Conservation (phyloP, 2,888 invertebrate genomes). For the Dicyrtomina minuta region DNA sequence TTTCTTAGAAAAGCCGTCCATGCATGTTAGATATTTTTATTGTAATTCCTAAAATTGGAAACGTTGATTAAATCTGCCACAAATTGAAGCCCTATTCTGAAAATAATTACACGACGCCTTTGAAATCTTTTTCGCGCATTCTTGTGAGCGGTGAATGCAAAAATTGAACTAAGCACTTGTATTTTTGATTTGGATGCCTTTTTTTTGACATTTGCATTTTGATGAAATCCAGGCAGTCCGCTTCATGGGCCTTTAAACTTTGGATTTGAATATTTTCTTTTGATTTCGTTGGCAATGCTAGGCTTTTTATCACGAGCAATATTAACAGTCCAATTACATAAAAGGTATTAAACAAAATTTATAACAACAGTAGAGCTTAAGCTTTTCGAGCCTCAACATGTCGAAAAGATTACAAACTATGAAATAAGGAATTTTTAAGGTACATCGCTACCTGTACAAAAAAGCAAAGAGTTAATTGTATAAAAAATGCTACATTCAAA, state of each 20-base stretch:
- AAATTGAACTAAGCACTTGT: neutral
- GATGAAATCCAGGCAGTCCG: neutral
- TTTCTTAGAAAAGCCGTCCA: neutral
- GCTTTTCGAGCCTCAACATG: neutral
- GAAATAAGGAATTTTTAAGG: neutral
- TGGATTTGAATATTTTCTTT: neutral
- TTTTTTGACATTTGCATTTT: neutral
- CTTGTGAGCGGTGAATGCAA: neutral
- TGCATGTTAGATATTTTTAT: no score
- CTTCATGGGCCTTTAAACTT: neutral
- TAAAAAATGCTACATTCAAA: neutral
- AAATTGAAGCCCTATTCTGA: neutral
- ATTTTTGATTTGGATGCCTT: neutral
- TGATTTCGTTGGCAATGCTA: neutral
- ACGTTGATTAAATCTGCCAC: slow-evolving; percentile 1
- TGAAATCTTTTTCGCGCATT: neutral
- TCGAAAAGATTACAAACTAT: neutral
- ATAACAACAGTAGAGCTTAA: no score
- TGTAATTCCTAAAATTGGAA: neutral
- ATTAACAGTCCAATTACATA: no score
- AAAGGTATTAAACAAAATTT: no score
- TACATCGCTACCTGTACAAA: neutral
- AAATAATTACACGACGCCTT: neutral
- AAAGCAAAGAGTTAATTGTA: slow-evolving; percentile 3
- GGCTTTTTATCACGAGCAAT: neutral